phyloP scores from a whole-genome alignment of 2,113 vertebrate genomes.

The Vidua macroura region DNA sequence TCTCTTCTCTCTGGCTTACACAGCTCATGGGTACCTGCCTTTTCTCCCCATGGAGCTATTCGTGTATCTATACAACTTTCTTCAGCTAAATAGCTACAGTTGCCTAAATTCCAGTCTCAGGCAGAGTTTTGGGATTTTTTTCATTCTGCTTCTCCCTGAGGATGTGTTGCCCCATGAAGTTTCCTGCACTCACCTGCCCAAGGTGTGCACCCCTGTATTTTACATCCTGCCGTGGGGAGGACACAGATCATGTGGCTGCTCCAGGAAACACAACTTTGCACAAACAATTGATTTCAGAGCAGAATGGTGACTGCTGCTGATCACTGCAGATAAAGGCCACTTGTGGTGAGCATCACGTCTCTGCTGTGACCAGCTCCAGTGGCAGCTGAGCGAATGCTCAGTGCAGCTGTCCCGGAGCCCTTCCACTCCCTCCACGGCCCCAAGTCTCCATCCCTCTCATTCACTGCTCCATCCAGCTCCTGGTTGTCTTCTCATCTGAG shows the following conservation, averaged over 20 bases:
- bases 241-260: accelerated
- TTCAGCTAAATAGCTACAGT: neutral
- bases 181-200: neutral
- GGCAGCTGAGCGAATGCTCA: neutral
- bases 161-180: neutral
- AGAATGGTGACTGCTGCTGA: neutral
- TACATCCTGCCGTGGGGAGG: accelerated
- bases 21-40: neutral
- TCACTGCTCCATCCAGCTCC: neutral
- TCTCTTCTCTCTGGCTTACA: neutral
- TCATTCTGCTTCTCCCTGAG: neutral
- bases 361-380: neutral
- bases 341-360: neutral
- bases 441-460: accelerated
- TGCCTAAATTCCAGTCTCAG: neutral
- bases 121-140: neutral
- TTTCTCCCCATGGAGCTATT: neutral
- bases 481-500: neutral
- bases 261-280: neutral
- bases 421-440: neutral
- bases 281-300: neutral
- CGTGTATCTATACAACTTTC: neutral
- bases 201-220: accelerated
- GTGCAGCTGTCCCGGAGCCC: accelerated
- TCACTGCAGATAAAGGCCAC: conserved; percentile 23